Base-by-base conservation (phyloP, 2,888 invertebrate genomes). In the Panorpa germanica region DNA sequence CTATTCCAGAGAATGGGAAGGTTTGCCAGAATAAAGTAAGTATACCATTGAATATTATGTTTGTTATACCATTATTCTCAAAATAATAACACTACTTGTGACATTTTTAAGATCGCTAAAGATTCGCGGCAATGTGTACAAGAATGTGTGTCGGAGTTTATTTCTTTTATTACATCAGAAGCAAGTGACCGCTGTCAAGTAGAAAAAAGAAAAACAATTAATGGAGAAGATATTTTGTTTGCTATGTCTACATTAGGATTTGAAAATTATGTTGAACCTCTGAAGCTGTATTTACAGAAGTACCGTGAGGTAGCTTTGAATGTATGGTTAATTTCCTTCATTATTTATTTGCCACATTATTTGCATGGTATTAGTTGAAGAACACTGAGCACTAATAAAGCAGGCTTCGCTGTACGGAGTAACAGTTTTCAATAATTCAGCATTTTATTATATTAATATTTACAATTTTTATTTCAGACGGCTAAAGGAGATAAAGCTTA, bases 71-170 rank as follows among this genome's bases (percentile, higher is more conserved):
- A n/a, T n/a, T n/a, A n/a, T n/a, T n/a, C n/a, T n/a, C n/a, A n/a
- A n/a, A n/a, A n/a, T n/a, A n/a, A n/a, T n/a, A n/a, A n/a, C n/a
- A n/a, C n/a, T n/a, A n/a, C n/a, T n/a, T n/a, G n/a, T n/a, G n/a
- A n/a, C n/a, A 10, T 14, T 18, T 46, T 55, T 37, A 55, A 81
- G 76, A 93, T 96, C 46, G 93, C 95, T 3, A 96, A 96, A 61
- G 98, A 98, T 59, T 95, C 98, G 0, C 70, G 98, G 41, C 96
- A 99, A 57, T 96, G 95, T 57, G 90, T 96, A 6, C 96, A 98
- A 52, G 98, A 98, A 53, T 96, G 98, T 58, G 93, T 98, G 30
- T 95, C 95, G 0, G 98, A 98, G 50, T 98, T 98, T 48, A 95
- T 98, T 46, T 91, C 93, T 34, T 98, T 98, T 48, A 86, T 99